Evolutionary conservation across 2,888 invertebrate genomes (phyloP).

Genomic region (Agrotis ipsilon): DNA sequence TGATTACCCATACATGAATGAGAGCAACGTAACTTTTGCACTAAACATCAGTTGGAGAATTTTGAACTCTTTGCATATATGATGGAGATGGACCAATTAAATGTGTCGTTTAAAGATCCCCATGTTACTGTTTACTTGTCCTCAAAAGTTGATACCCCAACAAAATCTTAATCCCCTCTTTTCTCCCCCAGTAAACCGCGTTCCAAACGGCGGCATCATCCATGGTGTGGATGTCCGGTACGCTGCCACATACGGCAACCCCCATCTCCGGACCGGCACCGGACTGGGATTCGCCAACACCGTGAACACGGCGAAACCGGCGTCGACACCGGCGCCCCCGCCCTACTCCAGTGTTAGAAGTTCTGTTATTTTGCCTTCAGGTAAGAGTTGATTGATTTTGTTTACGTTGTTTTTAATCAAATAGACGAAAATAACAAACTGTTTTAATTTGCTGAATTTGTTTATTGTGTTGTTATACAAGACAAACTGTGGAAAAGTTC

Average conservation of each 20-base stretch:
- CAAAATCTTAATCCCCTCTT: slow-evolving; percentile 1
- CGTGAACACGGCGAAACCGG: slow-evolving; percentile 94
- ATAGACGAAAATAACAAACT: no score
- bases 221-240: slow-evolving; percentile 95
- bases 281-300: slow-evolving; percentile 85
- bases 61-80: no score
- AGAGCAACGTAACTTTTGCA: no score
- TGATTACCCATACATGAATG: no score
- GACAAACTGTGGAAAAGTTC: no score
- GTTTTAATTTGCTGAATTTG: neutral
- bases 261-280: slow-evolving; percentile 94
- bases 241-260: slow-evolving; percentile 97
- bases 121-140: no score
- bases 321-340: slow-evolving; percentile 95
- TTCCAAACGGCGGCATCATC: slow-evolving; percentile 85
- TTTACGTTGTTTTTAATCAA: neutral
- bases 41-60: no score
- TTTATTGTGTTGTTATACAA: neutral
- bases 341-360: slow-evolving; percentile 92
- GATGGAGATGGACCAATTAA: no score
- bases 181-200: slow-evolving; percentile 71
- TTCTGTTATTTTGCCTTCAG: slow-evolving; percentile 86
- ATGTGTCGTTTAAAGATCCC: no score
- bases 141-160: neutral
- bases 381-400: slow-evolving; percentile 62